Percentiles rank a stretch among this genome's conserved stretches.
Evolutionary conservation across 1,140 invertebrate species (phyloP).

Genomic region (Melipona quadrifasciata): DNA sequence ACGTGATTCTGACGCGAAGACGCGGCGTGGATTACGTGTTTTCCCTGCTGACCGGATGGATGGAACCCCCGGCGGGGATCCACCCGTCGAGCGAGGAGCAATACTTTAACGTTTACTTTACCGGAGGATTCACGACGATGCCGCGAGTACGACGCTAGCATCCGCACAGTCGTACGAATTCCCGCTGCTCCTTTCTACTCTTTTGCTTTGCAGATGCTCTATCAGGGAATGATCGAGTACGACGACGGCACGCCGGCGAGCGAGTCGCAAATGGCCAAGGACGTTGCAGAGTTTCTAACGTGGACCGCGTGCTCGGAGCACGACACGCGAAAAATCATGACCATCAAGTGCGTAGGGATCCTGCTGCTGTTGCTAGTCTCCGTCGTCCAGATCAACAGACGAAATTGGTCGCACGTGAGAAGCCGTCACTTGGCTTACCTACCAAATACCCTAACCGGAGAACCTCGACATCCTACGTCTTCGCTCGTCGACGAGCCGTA

Average conservation of each 20-base stretch:
- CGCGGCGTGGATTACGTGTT: slow-evolving; percentile 96
- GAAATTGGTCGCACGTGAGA: slow-evolving; percentile 30
- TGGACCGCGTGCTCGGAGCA: slow-evolving; percentile 96
- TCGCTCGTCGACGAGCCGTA: background rate
- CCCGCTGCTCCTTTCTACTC: background rate
- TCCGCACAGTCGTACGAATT: too few species aligned
- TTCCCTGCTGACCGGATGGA: slow-evolving; percentile 95
- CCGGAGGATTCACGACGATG: slow-evolving; percentile 97
- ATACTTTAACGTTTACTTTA: slow-evolving; percentile 98
- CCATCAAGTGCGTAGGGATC: slow-evolving; percentile 89
- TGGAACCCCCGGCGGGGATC: slow-evolving; percentile 95
- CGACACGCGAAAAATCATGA: slow-evolving; percentile 92
- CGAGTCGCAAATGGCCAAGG: slow-evolving; percentile 96
- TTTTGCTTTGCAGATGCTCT: slow-evolving; percentile 70
- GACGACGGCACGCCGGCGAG: slow-evolving; percentile 94
- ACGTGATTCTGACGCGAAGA: slow-evolving; percentile 91
- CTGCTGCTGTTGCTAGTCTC: slow-evolving; percentile 80
- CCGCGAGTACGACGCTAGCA: slow-evolving; percentile 84
- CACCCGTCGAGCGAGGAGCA: slow-evolving; percentile 90
- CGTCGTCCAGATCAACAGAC: slow-evolving; percentile 87
- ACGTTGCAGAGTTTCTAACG: slow-evolving; percentile 94
- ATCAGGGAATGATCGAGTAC: slow-evolving; percentile 89
- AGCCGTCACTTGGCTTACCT: slow-evolving; percentile 44
- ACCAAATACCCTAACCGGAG: background rate
- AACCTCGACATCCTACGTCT: background rate